Evolutionary conservation across 92 coral and sea anemone genomes (phyloP).

Genomic region (Nematostella vectensis): DNA sequence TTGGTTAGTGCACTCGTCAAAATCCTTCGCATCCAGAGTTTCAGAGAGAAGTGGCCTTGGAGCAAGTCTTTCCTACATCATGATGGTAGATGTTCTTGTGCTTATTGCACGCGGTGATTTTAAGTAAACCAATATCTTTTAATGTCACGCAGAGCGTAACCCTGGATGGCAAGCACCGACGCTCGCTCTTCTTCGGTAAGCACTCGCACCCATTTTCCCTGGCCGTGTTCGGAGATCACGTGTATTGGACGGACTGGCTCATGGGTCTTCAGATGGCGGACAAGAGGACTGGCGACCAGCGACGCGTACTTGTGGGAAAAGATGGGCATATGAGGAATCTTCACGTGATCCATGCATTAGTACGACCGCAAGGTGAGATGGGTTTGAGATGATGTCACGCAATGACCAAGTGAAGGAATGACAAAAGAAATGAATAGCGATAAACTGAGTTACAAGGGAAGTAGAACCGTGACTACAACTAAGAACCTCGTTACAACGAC

Average conservation of each 20-base stretch:
- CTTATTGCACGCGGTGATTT: no score
- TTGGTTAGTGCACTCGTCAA: no score
- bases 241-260: slow-evolving; percentile 92
- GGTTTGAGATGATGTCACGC: not conserved
- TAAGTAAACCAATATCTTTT: no score
- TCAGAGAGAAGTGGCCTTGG: no score
- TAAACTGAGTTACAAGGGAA: no score
- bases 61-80: no score
- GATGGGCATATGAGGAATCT: slow-evolving; percentile 9
- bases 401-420: slow-evolving; percentile 7
- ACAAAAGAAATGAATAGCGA: slow-evolving; percentile 9
- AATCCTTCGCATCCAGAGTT: no score
- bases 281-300: slow-evolving; percentile 30
- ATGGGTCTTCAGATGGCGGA: slow-evolving; percentile 51
- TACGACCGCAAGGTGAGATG: slow-evolving; percentile 12
- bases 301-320: slow-evolving; percentile 5
- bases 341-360: slow-evolving; percentile 21
- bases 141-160: slow-evolving; percentile 42
- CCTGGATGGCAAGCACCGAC: slow-evolving; percentile 51
- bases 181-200: slow-evolving; percentile 31
- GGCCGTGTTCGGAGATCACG: slow-evolving; percentile 59
- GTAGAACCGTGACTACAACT: no score
- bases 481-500: no score
- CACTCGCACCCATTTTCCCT: slow-evolving; percentile 82
- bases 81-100: no score